Conservation (phyloP, 2,113 vertebrate species). For the Danionella cerebrum region DNA sequence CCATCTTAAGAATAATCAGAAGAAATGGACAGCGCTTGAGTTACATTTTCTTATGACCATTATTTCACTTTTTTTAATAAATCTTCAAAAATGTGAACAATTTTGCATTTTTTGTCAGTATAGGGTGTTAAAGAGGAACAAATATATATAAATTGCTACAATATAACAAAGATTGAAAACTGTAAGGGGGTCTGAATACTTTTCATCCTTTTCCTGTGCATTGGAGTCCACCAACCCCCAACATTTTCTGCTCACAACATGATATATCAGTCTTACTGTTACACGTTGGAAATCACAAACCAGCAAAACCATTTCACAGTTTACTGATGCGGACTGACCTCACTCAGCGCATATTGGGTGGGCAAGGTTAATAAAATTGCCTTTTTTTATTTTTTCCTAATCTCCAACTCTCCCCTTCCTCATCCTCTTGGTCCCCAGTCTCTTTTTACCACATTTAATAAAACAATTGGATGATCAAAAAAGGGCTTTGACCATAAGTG, state of each 20-base stretch:
- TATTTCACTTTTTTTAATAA: too few species aligned
- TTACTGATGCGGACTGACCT: constrained; percentile 70
- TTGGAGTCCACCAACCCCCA: constrained; percentile 5
- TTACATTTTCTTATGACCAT: too few species aligned
- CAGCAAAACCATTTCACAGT: constrained; percentile 78
- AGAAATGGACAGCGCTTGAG: too few species aligned
- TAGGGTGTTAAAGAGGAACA: not conserved
- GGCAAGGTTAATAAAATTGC: constrained; percentile 78
- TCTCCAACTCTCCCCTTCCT: constrained; percentile 50
- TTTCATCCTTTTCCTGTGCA: constrained; percentile 59
- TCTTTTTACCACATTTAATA: constrained; percentile 65
- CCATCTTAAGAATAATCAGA: too few species aligned
- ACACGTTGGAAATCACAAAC: constrained; percentile 36
- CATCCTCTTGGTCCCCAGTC: constrained; percentile 46
- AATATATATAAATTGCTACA: not conserved
- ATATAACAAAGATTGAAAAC: too few species aligned
- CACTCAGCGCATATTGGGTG: constrained; percentile 56
- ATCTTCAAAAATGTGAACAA: too few species aligned
- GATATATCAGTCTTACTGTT: too few species aligned
- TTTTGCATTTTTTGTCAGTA: too few species aligned
- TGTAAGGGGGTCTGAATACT: too few species aligned
- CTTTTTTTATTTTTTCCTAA: constrained; percentile 49
- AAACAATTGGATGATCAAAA: constrained; percentile 60
- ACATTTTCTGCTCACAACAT: not conserved
- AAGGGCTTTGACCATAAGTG: constrained; percentile 54